These are phyloP conservation scores for Brenthis ino DNA, from an alignment of 2,888 invertebrate species.

Conservation along the genomic window DNA sequence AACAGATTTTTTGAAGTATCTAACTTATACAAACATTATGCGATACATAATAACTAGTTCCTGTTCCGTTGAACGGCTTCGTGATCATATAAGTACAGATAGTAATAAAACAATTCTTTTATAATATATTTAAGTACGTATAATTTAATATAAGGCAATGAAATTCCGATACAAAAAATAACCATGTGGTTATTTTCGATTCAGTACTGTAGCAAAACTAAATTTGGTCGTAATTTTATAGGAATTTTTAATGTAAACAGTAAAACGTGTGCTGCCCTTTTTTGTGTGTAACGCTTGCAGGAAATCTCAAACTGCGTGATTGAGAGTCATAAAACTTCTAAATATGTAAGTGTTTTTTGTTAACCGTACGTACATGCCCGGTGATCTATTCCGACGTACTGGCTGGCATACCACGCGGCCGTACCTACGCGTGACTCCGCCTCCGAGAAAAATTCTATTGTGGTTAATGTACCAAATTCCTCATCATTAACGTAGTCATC, in stretches of 20 bases:
- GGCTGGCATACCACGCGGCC: conserved; percentile 59
- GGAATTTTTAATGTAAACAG: conserved; percentile 16
- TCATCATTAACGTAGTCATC: conserved; percentile 70
- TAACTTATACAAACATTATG: conserved; percentile 35
- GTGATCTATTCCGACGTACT: conserved; percentile 54
- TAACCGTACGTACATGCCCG: conserved; percentile 46
- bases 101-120: conserved; percentile 25
- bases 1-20: conserved; percentile 23
- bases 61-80: conserved; percentile 57
- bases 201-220: neutral
- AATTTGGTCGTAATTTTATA: conserved; percentile 12
- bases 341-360: conserved; percentile 30
- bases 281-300: conserved; percentile 7
- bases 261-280: conserved; percentile 8
- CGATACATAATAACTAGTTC: conserved; percentile 45
- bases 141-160: neutral
- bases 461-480: conserved; percentile 79
- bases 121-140: neutral
- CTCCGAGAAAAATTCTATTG: conserved; percentile 79
- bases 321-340: conserved; percentile 19
- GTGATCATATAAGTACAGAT: conserved; percentile 52
- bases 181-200: neutral
- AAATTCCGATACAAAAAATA: neutral
- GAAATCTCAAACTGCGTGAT: conserved; percentile 19
- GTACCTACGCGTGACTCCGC: conserved; percentile 63